A percentile compares a stretch with the other conserved stretches of the same genome.
phyloP scores from a whole-genome alignment of 2,888 invertebrate species.

The Phania funesta region DNA sequence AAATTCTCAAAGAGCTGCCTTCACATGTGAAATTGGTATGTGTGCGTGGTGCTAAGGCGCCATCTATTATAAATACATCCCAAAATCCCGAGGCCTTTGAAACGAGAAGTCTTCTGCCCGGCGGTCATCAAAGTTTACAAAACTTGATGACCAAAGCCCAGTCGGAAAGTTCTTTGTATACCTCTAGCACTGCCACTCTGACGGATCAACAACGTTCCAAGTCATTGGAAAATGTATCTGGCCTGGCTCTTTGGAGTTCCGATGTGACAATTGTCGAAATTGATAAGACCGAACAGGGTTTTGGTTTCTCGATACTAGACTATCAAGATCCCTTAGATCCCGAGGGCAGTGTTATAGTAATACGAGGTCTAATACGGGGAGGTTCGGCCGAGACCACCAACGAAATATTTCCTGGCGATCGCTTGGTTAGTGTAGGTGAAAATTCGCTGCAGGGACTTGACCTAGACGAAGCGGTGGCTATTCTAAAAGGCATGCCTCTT shows the following conservation, averaged over 20 bases:
- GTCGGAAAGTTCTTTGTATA: slow-evolving; percentile 95
- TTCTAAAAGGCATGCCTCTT: slow-evolving; percentile 94
- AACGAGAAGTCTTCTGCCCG: slow-evolving; percentile 90
- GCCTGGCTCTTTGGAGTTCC: slow-evolving; percentile 97
- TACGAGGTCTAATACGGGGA: slow-evolving; percentile 97
- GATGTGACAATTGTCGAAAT: slow-evolving; percentile 95
- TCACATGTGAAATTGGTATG: slow-evolving; percentile 95
- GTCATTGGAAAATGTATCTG: slow-evolving; percentile 96
- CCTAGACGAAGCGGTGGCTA: slow-evolving; percentile 96
- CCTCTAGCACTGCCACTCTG: slow-evolving; percentile 91
- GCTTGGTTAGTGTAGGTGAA: slow-evolving; percentile 95
- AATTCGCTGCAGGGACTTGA: slow-evolving; percentile 94
- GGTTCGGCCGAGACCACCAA: slow-evolving; percentile 98
- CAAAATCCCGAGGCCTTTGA: slow-evolving; percentile 90
- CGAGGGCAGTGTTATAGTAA: slow-evolving; percentile 97
- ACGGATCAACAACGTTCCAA: slow-evolving; percentile 90
- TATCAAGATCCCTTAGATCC: slow-evolving; percentile 98
- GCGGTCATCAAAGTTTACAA: slow-evolving; percentile 90
- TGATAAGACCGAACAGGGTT: slow-evolving; percentile 95
- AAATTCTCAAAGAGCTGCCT: slow-evolving; percentile 95
- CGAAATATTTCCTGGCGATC: slow-evolving; percentile 96
- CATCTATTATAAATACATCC: slow-evolving; percentile 88
- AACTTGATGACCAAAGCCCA: slow-evolving; percentile 95
- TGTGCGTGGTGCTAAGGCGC: slow-evolving; percentile 85
- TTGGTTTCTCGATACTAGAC: slow-evolving; percentile 98